A percentile compares a stretch with the other conserved stretches of the same genome.
Evolutionary conservation across 2,888 invertebrate species (phyloP).

Genomic region (Sesia apiformis): DNA sequence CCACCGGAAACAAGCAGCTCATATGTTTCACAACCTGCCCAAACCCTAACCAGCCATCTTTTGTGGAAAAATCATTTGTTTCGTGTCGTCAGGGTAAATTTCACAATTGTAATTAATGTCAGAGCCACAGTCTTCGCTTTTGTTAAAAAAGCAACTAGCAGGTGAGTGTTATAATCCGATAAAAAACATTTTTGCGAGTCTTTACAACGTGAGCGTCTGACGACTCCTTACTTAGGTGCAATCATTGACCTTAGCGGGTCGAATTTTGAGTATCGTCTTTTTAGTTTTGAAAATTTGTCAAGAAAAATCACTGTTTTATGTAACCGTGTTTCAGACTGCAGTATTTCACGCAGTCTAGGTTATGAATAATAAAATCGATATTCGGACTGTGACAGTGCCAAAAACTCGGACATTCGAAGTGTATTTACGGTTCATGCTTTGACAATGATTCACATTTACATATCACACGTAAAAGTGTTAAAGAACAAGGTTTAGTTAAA

Average conservation of each 20-base stretch:
- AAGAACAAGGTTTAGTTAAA: not conserved
- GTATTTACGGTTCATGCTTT: constrained; percentile 34
- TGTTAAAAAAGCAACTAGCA: constrained; percentile 96
- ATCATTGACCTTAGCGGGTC: constrained; percentile 70
- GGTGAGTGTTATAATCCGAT: constrained; percentile 75
- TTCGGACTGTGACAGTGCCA: constrained; percentile 49
- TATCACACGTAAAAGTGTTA: constrained; percentile 8
- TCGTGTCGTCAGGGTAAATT: constrained; percentile 83
- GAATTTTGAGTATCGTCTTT: constrained; percentile 44
- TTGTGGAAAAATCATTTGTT: constrained; percentile 81
- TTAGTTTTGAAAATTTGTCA: not conserved
- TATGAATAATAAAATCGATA: constrained; percentile 57
- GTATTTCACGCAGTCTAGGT: not conserved
- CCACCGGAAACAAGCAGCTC: constrained; percentile 64
- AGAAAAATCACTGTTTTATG: not conserved
- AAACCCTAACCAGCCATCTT: constrained; percentile 82
- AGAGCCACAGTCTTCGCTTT: constrained; percentile 95
- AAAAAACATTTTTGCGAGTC: constrained; percentile 30
- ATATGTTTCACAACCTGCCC: constrained; percentile 72
- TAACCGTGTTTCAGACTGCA: not conserved
- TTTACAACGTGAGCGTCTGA: constrained; percentile 41
- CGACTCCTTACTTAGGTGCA: constrained; percentile 41
- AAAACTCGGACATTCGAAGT: constrained; percentile 29
- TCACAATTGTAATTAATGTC: constrained; percentile 92
- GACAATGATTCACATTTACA: constrained; percentile 29